Percentiles rank a stretch among this genome's conserved stretches.
These are phyloP conservation scores for Pyrrhosoma nymphula DNA, from an alignment of 2,888 invertebrate genomes.

Conservation along the genomic window DNA sequence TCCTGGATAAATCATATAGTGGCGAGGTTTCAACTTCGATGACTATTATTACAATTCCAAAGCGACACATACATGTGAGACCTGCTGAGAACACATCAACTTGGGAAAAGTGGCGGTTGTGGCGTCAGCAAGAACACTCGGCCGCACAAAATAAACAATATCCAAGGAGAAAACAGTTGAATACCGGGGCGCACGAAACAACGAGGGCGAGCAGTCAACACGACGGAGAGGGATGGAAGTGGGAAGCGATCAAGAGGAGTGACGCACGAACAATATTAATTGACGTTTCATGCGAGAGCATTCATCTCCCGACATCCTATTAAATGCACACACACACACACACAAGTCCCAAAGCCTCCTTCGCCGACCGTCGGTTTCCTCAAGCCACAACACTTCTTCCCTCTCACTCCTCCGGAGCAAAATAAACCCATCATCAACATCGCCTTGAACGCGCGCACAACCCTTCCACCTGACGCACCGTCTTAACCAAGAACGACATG, in stretches of 20 bases:
- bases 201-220: background rate
- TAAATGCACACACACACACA: background rate
- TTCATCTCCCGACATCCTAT: background rate
- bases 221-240: too few relatives aligned
- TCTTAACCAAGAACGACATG: background rate
- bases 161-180: background rate
- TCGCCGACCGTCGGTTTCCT: background rate
- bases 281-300: background rate
- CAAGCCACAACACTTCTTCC: conserved; percentile 5
- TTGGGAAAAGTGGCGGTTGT: background rate
- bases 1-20: too few relatives aligned
- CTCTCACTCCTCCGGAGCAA: background rate
- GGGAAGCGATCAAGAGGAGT: too few relatives aligned
- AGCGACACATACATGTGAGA: too few relatives aligned
- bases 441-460: too few relatives aligned
- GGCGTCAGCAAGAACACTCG: background rate
- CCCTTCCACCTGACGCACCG: background rate
- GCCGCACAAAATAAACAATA: background rate
- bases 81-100: too few relatives aligned
- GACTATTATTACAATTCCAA: too few relatives aligned
- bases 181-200: too few relatives aligned
- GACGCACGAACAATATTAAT: background rate
- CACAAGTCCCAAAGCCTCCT: too few relatives aligned
- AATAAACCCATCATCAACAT: background rate
- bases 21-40: too few relatives aligned